phyloP scores from a whole-genome alignment of 2,888 invertebrate species.

The Cenopis cana region DNA sequence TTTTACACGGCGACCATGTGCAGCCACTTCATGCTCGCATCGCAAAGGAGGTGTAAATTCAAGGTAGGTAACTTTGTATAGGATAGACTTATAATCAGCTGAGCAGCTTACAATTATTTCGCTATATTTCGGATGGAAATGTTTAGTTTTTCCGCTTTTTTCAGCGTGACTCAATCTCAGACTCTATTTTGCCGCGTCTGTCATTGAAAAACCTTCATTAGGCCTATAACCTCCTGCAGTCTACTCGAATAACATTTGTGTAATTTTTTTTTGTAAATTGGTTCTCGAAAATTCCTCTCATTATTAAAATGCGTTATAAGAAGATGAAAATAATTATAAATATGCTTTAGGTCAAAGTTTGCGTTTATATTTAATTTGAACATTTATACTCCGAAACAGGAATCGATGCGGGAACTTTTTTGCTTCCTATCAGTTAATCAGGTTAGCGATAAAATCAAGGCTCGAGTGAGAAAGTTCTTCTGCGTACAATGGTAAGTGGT shows the following conservation, averaged over 20 bases:
- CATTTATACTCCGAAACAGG: constrained; percentile 58
- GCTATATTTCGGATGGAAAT: no score
- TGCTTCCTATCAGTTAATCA: constrained; percentile 78
- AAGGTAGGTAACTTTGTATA: constrained; percentile 68
- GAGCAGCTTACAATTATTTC: no score
- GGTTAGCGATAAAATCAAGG: constrained; percentile 75
- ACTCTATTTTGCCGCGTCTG: not conserved
- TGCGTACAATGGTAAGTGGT: constrained; percentile 73
- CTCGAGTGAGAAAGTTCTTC: constrained; percentile 77
- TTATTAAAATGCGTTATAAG: no score
- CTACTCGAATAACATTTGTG: not conserved
- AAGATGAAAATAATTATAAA: no score
- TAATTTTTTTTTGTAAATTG: no score
- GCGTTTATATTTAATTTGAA: not conserved
- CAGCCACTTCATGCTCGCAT: constrained; percentile 67
- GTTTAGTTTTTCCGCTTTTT: no score
- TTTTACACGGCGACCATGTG: constrained; percentile 73
- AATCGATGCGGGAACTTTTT: constrained; percentile 78
- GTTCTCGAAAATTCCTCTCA: no score
- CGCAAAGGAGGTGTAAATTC: constrained; percentile 70
- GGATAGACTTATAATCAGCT: no score
- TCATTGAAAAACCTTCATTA: not conserved
- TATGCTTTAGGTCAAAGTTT: not conserved
- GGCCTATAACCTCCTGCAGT: not conserved
- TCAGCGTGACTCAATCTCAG: no score